Evolutionary conservation across 1,140 invertebrate genomes (phyloP), one percentile per base, ranked within the genome.

Genomic region (Brachionus manjavacas): DNA sequence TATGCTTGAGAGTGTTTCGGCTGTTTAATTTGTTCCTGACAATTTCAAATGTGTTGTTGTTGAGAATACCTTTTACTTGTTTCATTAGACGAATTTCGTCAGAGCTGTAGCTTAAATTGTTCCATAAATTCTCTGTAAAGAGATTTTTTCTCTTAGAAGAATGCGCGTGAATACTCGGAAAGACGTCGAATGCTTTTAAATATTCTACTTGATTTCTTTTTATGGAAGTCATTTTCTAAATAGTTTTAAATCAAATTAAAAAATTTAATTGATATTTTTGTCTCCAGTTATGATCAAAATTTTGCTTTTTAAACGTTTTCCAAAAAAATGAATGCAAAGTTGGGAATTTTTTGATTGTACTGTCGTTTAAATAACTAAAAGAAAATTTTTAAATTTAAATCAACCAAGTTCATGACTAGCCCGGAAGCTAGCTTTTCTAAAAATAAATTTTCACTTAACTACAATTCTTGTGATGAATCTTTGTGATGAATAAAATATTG

Each of bases 31-130:
- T 72, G 31, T 72, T n/a, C 39, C 4, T 41, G 35, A 72, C n/a
- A 41, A 72, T 72, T 72, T 72, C 68, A 20, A 39, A 72, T n/a
- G 68, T 72, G 35, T 72, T 72, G 14, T 39, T 72, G 14, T 41
- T 41, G 3, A 72, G 35, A 41, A 41, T 20, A 41, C 16, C 68
- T 72, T 72, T 72, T 41, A 72, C 68, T 41, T 72, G 39, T 41
- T 41, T 72, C 31, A 72, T 72, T 8, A 72, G 35, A 8, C 68
- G 28, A 20, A 72, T 39, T 72, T 72, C 68, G 23, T 39, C 39
- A 23, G 68, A 72, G 35, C 68, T 72, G 39, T 72, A 72, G 39
- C 68, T 39, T 20, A 41, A 72, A 41, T 41, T 41, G 9, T 46
- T 72, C 16, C 31, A 39, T n/a, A 39, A 39, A 1, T 3, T 12